A percentile compares a stretch with the other conserved stretches of the same genome.
Evolutionary conservation across 2,888 invertebrate genomes (phyloP).

Genomic region (Agrotis ipsilon): DNA sequence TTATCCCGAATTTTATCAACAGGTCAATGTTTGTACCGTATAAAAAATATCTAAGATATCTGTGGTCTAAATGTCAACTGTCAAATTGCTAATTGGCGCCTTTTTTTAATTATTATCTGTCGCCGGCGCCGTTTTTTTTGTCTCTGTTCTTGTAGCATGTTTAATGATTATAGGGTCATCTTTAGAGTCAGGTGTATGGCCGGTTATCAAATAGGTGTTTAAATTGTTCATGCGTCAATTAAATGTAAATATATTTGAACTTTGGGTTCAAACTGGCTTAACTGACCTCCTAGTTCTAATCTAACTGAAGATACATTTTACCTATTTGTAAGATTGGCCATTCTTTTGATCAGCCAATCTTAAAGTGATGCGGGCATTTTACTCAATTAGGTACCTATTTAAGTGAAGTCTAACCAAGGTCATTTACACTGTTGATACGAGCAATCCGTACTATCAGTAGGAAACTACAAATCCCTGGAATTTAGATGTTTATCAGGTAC

Average conservation of each 20-base stretch:
- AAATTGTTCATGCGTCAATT: constrained; percentile 6
- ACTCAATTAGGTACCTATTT: constrained; percentile 7
- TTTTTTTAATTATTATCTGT: constrained; percentile 35
- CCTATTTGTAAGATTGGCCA: neutral
- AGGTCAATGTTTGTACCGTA: constrained; percentile 42
- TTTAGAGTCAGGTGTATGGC: constrained; percentile 41
- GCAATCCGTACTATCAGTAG: constrained; percentile 28
- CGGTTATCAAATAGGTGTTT: constrained; percentile 40
- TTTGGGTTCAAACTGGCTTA: no score
- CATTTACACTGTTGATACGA: constrained; percentile 18
- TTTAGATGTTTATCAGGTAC: constrained; percentile 27
- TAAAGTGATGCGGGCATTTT: neutral
- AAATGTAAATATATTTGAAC: constrained; percentile 8
- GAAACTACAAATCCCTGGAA: constrained; percentile 37
- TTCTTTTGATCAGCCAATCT: neutral
- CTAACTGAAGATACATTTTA: neutral
- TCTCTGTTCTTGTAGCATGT: neutral
- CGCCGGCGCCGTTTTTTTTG: constrained; percentile 35
- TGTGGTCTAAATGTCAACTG: constrained; percentile 47
- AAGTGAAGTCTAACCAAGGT: constrained; percentile 24
- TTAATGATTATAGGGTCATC: constrained; percentile 34
- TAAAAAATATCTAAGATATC: constrained; percentile 35
- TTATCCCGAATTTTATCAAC: constrained; percentile 40
- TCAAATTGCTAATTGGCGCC: constrained; percentile 49
- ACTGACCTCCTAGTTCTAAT: neutral